Evolutionary conservation across 2,888 invertebrate species (phyloP), one percentile per base, ranked within the genome.

Genomic region (Pemphredon lugubris): DNA sequence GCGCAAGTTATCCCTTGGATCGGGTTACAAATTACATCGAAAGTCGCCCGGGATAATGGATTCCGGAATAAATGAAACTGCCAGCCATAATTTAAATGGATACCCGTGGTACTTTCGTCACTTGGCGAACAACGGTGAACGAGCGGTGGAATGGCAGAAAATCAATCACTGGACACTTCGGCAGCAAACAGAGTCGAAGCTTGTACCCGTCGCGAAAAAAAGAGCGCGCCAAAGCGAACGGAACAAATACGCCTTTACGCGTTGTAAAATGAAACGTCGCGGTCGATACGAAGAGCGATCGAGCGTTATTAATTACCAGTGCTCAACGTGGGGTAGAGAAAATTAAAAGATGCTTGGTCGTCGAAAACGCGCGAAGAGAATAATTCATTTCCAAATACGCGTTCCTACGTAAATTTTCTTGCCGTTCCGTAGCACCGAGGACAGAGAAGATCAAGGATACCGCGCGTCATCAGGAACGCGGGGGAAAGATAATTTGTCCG

Each of bases 81-180:
- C 21, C 53, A 59, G 57, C 47, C 57, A 72, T 74, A 76, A 79
- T 69, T 77, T 74, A 79, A 64, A 64, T 58, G 63, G 75, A 70
- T 65, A 65, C 53, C 55, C 21, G 21, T 30, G 48, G 57, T 58
- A 57, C 44, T 72, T 77, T 76, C 71, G 74, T 67, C 77, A 63
- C 69, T 60, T 37, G 45, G 59, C 32, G 77, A 70, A 59, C 69
- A 68, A 72, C 53, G 65, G 26, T n/a, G 76, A 67, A 44, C 53
- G 51, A 23, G 45, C 58, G 54, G 68, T 42, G 26, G 47, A 71
- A 47, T 77, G 75, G 65, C 75, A 67, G 79, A 70, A 79, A 79
- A 79, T 79, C 79, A 72, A 79, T 79, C 72, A 59, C 18, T 34
- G 63, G 55, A 73, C 69, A 66, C 75, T 65, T 68, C 30, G 58